Evolutionary conservation across 1,140 invertebrate genomes (phyloP), one percentile per base, ranked within the genome.

Genomic region (Drosophila prosaltans): DNA sequence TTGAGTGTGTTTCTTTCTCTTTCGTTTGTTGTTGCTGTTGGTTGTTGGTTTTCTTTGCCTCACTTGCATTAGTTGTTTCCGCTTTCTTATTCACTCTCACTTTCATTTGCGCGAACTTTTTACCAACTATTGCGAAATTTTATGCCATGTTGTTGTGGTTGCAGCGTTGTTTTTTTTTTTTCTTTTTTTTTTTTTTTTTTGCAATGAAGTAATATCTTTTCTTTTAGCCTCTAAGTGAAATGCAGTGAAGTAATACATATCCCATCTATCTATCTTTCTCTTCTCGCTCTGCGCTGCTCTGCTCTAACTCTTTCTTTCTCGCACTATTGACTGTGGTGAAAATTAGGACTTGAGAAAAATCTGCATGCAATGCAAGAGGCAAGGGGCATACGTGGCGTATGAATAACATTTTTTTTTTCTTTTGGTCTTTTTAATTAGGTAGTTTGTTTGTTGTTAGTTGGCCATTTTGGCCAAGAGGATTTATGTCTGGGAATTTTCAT

Each of bases 21-120:
- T 21, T 51, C 45, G 26, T 51, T 51, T 7, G 45, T 9, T 9
- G 45, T 26, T 51, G 45, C 26, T 51, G 7, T 10, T 51, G 7
- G 7, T 51, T 51, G 7, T 65, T 64, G 82, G 75, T 86, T 79
- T 80, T 70, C 80, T 80, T 68, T 70, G 75, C 78, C 78, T 86
- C 70, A 39, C 57, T 51, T 51, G 80, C 83, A 89, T 84, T 84
- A 85, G 80, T 91, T 92, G 80, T 91, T 92, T 92, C 91, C 91
- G 91, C 91, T 92, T 91, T 92, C 91, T 91, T 92, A 92, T 91
- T 92, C 91, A 92, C 91, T 92, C 91, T 92, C 90, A 91, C 91
- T 92, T 92, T 92, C 91, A 89, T 90, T 86, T 86, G 77, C 77
- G 67, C 79, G 71, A 64, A 74, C 57, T 40, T 68, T 48, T 80